Base-by-base conservation (phyloP, 2,797 vertebrate genomes). In the Potorous gilbertii region DNA sequence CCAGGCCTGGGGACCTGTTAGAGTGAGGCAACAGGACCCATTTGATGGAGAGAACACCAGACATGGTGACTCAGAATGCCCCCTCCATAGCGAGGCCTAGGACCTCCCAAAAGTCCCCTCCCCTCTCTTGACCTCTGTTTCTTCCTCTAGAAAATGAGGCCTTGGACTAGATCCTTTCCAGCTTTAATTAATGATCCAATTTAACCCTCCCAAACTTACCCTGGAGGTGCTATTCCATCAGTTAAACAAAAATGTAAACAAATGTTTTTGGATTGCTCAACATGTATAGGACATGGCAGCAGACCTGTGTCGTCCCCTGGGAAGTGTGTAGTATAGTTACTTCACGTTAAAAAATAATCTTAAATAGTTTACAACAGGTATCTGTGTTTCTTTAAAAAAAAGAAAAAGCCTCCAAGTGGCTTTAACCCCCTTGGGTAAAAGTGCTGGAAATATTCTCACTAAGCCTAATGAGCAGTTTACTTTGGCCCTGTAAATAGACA, bases 401-500 rank as follows among this genome's bases (percentile, higher is more conserved):
- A 18, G 21, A n/a, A 14, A 90, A 31, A 24, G 91, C 55, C 34
- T 90, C n/a, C 90, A 14, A 66, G 10, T 8, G 12, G 52, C 27
- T 90, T 56, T 31, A 12, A 40, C 3, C 56, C 34, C 9, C 29
- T 55, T 16, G 4, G 55, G 9, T 40, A 31, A 11, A 62, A 21
- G 28, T 46, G 21, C 74, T 54, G 0, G 0, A 21, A 12, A 28
- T 31, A 46, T 16, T 56, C 46, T 92, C 90, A 87, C 40, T 14
- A 16, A 4, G 56, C 24, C 91, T 66, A 50, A 91, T 13, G 31
- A 81, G 34, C 87, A 94, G 46, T 96, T 96, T 81, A 34, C 90
- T 95, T 96, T 94, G 52, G 62, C 31, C 66, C 55, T 46, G 54
- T 96, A 95, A 95, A 56, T 52, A 93, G 56, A 40, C 11, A 29